Conservation (phyloP, 2,113 vertebrate species). For the Amia ocellicauda region DNA sequence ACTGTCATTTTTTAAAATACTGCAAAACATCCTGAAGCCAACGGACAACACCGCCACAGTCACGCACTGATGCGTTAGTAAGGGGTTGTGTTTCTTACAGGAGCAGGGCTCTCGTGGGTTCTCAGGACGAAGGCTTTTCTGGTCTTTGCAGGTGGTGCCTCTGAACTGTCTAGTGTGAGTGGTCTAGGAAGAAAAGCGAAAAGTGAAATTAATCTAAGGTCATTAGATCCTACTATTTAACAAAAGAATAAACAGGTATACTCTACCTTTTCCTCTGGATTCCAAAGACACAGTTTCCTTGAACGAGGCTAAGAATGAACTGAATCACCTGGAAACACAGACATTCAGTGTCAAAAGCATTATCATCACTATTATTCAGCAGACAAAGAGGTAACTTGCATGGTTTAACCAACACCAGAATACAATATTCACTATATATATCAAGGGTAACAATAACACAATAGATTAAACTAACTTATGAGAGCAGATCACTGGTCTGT, state of each 20-base stretch:
- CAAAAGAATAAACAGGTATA: background rate
- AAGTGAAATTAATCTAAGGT: background rate
- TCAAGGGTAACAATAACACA: no score
- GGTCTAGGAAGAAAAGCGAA: background rate
- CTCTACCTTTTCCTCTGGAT: constrained; percentile 11
- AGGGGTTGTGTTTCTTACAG: constrained; percentile 6
- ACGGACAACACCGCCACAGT: no score
- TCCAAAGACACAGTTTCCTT: constrained; percentile 11
- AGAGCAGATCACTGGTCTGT: no score
- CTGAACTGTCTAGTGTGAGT: constrained; percentile 1
- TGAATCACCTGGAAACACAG: constrained; percentile 6
- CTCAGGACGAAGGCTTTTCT: background rate
- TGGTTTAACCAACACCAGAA: no score
- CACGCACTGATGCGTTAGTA: no score
- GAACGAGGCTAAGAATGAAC: constrained; percentile 12
- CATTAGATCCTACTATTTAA: background rate
- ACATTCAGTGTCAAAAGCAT: no score
- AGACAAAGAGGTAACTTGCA: no score
- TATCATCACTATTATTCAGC: no score
- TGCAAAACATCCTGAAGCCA: no score
- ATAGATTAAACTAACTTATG: no score
- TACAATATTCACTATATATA: no score
- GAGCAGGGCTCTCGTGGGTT: background rate
- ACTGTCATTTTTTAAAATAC: no score
- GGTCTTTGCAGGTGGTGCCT: constrained; percentile 4